Base-by-base conservation (phyloP, 2,888 invertebrate genomes). In the Xestia rhomboidea region DNA sequence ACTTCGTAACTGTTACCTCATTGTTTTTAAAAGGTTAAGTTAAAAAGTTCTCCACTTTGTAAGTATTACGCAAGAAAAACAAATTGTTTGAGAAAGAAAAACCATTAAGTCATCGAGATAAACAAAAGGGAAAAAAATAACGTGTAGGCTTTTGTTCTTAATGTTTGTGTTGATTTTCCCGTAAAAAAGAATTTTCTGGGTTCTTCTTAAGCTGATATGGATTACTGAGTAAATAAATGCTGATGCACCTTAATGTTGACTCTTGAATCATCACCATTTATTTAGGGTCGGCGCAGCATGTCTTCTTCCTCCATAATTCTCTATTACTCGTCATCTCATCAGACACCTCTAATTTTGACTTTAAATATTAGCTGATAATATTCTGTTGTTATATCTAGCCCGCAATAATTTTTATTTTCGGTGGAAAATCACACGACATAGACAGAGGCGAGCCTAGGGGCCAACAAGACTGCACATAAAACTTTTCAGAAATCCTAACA, bases 11-110 rank as follows among this genome's bases (percentile, higher is more conserved):
- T 62, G 63, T 77, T 77, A 46, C 68, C n/a, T 60, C 81, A 73
- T 64, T 68, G 27, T 60, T 73, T n/a, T 18, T 18, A 24, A 77
- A 83, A 30, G 51, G 76, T 84, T 34, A 68, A 57, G 38, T 51
- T 51, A 51, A 83, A 38, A 44, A 44, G 44, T 44, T 44, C 44
- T 11, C 8, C 1, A 70, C n/a, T 76, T 76, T 60, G 15, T 24
- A 80, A 73, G 60, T 54, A 60, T 83, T 84, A 54, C 76, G 49
- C 46, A 83, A 84, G 4, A 51, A 62, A 49, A 49, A 18, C 15
- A 0, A 0, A 0, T 49, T 49, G 51, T 64, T 78, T 60, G 15
- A 49, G 30, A 15, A 66, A 68, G 15, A 49, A 30, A 15, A 66
- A 68, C 41, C 41, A 62, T 76, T 79, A 82, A 72, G 27, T 76